Base-by-base conservation (phyloP, 2,888 invertebrate genomes). In the Lepidocyrtinus sp. region DNA sequence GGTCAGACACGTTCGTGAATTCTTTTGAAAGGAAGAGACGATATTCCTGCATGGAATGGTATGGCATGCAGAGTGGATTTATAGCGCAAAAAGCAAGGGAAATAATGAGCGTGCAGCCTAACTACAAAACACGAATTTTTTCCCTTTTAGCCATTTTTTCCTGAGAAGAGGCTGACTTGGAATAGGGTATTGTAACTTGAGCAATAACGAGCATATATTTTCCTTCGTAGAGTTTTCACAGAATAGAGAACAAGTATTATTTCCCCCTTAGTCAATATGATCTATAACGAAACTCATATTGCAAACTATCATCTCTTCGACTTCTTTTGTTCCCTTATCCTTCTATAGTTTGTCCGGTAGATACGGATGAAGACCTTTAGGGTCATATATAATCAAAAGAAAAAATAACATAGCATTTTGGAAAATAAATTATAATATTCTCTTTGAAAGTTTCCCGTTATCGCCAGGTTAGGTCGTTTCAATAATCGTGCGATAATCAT, bases 1-100 rank as follows among this genome's bases (percentile, higher is more conserved):
- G 55, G 69, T 69, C 69, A 69, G 55, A 45, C 69, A 55, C 55
- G 69, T 69, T 55, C 55, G 17, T 12, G 25, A 67, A 64, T 19
- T 36, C 36, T 36, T 12, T 36, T 36, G 36, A 36, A 36, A 36
- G 36, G 36, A 36, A 36, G 36, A 36, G 36, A 36, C 36, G 36
- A 12, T 36, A 36, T 36, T 36, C 36, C 12, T 36, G 36, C 36
- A 36, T 36, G 36, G 36, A 36, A 36, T 36, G 36, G 36, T n/a
- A n/a, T n/a, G n/a, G n/a, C 5, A 36, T 36, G 36, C 36, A 36
- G 5, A 7, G 36, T 12, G 36, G 36, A 36, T 36, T 36, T 36
- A 36, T 36, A 36, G 36, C 12, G 36, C 36, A 36, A 36, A 36
- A 36, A 12, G 5, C 5, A 7, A 36, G 5, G 36, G 5, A 36